Evolutionary conservation across 1,140 invertebrate genomes (phyloP).

Genomic region (Drosophila rhopaloa): DNA sequence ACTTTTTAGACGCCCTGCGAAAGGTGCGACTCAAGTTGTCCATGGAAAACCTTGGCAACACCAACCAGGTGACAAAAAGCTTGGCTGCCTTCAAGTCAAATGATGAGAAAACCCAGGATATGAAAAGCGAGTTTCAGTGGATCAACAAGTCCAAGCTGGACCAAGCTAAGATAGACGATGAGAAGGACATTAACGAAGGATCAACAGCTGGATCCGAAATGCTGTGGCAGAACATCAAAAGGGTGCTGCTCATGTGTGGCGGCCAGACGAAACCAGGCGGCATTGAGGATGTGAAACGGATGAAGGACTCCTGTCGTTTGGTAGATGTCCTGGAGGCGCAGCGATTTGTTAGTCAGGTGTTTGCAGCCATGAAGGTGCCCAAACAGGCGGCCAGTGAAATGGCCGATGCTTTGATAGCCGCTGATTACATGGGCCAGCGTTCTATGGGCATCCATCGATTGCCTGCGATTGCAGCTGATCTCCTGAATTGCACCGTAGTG

Average conservation of each 20-base stretch:
- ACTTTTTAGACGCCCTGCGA: slow-evolving; percentile 28
- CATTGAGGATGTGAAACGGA: neutral
- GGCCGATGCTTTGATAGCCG: slow-evolving; percentile 91
- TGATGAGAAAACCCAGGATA: no score
- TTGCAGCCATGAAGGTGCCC: slow-evolving; percentile 50
- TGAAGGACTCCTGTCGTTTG: neutral
- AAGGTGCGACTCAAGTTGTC: slow-evolving; percentile 14
- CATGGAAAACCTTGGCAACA: neutral
- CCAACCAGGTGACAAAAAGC: neutral
- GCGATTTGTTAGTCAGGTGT: slow-evolving; percentile 47
- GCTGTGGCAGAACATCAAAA: slow-evolving; percentile 45
- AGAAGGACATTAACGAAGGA: neutral
- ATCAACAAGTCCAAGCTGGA: neutral
- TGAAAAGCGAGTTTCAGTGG: neutral
- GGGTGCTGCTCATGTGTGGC: slow-evolving; percentile 12
- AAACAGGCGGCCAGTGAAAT: slow-evolving; percentile 87
- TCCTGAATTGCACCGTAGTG: slow-evolving; percentile 31
- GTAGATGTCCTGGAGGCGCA: slow-evolving; percentile 44
- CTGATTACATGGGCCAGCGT: slow-evolving; percentile 93
- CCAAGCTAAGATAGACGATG: neutral
- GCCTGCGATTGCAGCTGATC: slow-evolving; percentile 38
- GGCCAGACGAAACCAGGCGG: slow-evolving; percentile 10
- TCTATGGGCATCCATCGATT: slow-evolving; percentile 90
- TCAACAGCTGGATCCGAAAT: neutral
- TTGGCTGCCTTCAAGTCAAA: neutral